Evolutionary conservation across 2,888 invertebrate genomes (phyloP), one percentile per base, ranked within the genome.

Genomic region (Dolichomitus sp.): DNA sequence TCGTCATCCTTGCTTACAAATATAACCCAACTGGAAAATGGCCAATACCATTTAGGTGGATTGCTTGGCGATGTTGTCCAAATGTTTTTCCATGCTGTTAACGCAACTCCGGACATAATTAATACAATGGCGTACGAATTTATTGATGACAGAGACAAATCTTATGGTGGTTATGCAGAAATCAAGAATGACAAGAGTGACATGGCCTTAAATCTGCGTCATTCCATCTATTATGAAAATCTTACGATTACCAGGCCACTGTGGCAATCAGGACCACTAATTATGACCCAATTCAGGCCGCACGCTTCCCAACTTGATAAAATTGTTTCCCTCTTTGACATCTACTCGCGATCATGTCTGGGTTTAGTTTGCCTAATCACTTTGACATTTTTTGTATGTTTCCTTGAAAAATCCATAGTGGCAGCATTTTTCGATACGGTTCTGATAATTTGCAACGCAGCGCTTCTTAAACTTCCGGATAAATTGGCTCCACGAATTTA

Each of bases 131-230:
- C n/a, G 3, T 50, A 30, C n/a, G n/a, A 0, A 17, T 33, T 30
- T 30, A 7, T 65, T 12, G 19, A 68, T 7, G 17, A 50, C 4
- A n/a, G 33, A 6, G 50, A 30, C 0, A 30, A 17, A 17, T 37
- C 50, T 17, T 17, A 50, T 50, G 50, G 50, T 6, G 30, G 30
- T 2, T 1, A 52, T 14, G 50, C 33, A 17, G 33, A 68, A 27
- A 4, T 68, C 4, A 5, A 52, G n/a, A 33, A 68, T 17, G 68
- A 50, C 33, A 50, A 17, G 4, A 50, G 30, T 9, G 68, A 68
- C 14, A 9, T 68, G 1, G 9, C 14, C 11, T 12, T 57, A 9
- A 70, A 42, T 9, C 1, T 12, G n/a, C 14, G 42, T 11, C 27
- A 45, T n/a, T n/a, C 1, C 5, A 6, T 30, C 9, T 12, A 2